Evolutionary conservation across 2,113 vertebrate species (phyloP), one percentile per base, ranked within the genome.

Genomic region (Pyrgilauda ruficollis): DNA sequence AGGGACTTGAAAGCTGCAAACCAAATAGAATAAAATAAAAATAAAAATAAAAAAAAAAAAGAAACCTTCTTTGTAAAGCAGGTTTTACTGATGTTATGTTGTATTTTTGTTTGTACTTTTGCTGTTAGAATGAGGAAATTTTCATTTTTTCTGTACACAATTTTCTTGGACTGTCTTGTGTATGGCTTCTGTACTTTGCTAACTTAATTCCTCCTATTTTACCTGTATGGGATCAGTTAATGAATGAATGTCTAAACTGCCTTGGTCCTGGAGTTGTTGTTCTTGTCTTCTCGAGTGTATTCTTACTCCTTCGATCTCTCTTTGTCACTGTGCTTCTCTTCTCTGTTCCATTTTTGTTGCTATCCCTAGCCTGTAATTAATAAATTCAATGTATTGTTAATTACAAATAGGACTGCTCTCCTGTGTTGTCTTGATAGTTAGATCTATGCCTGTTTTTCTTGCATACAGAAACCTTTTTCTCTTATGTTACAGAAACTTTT

Each of bases 41-140:
- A 16, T 39, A 27, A 20, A 37, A 9, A 37, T 35, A 35, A 47
- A 41, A 56, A 56, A n/a, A 9, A 23, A n/a, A n/a, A 58, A 9
- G 33, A 58, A 58, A 0, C 0, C 3, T 20, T 53, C 37, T 41
- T n/a, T 43, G 7, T 10, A 46, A 59, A 66, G 1, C 2, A 35
- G 3, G 2, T 35, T 61, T 87, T 23, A 22, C 9, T 44, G 3
- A 9, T 72, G 3, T 4, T 69, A 16, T 11, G 5, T 30, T 31
- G 6, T 55, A 24, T 11, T 7, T 73, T 49, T 49, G 9, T 28
- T 66, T 73, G 4, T 46, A 19, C 33, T 70, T 81, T 56, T 75
- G 4, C 2, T 23, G 4, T 41, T 82, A 11, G 3, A 70, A 70
- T 56, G 2, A 31, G 46, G 7, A 78, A 78, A 28, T 6, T 26